Percentiles rank a stretch among this genome's conserved stretches.
These are phyloP conservation scores for Altica lythri DNA, from an alignment of 2,888 invertebrate genomes.

Conservation along the genomic window DNA sequence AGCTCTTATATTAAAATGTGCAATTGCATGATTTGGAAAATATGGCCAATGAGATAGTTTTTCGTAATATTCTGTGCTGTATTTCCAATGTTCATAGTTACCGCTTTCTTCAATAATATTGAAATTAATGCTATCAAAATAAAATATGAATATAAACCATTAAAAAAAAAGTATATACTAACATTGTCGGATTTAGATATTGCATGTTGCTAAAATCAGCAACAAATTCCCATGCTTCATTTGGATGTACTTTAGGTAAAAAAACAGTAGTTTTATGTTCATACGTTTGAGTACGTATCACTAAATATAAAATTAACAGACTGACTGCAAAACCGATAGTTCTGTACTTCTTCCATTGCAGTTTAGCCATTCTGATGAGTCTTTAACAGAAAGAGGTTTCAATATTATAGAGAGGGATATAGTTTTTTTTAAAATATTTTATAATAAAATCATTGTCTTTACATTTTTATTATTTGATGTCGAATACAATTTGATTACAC, in stretches of 20 bases:
- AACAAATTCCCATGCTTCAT: slow-evolving; percentile 73
- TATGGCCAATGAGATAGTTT: slow-evolving; percentile 68
- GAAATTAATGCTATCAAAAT: slow-evolving; percentile 68
- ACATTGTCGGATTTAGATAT: slow-evolving; percentile 74
- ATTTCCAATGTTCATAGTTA: slow-evolving; percentile 72
- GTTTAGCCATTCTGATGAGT: slow-evolving; percentile 48
- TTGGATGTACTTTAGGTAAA: slow-evolving; percentile 63
- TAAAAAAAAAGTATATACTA: too few relatives aligned
- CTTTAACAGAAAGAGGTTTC: too few relatives aligned
- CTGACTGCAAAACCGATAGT: slow-evolving; percentile 40
- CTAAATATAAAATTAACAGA: slow-evolving; percentile 46
- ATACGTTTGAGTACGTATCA: slow-evolving; percentile 50
- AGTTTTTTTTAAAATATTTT: too few relatives aligned
- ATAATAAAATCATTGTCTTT: too few relatives aligned
- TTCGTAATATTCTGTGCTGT: slow-evolving; percentile 69
- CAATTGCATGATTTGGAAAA: slow-evolving; percentile 63
- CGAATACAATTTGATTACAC: too few relatives aligned
- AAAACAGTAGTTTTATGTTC: slow-evolving; percentile 58
- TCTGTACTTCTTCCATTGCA: slow-evolving; percentile 50
- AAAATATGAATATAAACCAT: too few relatives aligned
- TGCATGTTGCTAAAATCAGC: slow-evolving; percentile 77
- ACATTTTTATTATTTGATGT: too few relatives aligned
- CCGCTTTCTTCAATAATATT: slow-evolving; percentile 67
- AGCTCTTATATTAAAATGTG: slow-evolving; percentile 64
- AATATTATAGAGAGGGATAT: too few relatives aligned